These are phyloP conservation scores for Myiothlypis chrysogaster DNA, from an alignment of 2,797 vertebrate species.

Conservation along the genomic window DNA sequence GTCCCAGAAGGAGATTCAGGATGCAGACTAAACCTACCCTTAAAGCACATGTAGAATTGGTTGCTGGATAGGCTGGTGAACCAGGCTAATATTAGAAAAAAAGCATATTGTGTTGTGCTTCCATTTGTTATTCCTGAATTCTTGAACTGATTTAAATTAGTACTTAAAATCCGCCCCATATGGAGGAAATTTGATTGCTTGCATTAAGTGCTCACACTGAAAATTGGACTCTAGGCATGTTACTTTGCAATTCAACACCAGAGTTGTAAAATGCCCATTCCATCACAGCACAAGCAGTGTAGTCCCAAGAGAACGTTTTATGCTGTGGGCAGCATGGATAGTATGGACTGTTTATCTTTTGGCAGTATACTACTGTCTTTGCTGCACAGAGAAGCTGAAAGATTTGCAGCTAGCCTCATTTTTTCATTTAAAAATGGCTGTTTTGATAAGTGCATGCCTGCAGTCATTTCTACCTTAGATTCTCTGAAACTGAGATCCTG, in stretches of 20 bases:
- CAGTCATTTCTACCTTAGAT: background rate
- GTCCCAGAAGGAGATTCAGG: background rate
- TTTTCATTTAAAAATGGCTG: background rate
- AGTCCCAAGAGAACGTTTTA: background rate
- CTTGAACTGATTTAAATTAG: background rate
- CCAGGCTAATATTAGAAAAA: background rate
- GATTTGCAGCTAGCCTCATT: background rate
- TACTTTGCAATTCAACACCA: background rate
- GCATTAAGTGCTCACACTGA: background rate
- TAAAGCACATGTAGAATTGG: background rate
- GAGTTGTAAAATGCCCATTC: background rate
- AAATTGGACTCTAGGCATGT: background rate
- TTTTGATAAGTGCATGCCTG: background rate
- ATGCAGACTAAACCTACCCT: background rate
- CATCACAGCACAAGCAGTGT: background rate
- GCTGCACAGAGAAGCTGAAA: background rate
- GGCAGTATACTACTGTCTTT: background rate
- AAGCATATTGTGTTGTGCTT: background rate
- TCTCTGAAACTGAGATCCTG: background rate
- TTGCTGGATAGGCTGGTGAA: background rate
- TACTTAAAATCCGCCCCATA: background rate
- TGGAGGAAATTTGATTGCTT: background rate
- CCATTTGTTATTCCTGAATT: background rate
- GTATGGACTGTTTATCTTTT: background rate
- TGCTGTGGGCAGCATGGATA: background rate